A percentile compares a stretch with the other conserved stretches of the same genome.
Conservation (phyloP, 2,888 invertebrate genomes). For the Leucoma salicis region DNA sequence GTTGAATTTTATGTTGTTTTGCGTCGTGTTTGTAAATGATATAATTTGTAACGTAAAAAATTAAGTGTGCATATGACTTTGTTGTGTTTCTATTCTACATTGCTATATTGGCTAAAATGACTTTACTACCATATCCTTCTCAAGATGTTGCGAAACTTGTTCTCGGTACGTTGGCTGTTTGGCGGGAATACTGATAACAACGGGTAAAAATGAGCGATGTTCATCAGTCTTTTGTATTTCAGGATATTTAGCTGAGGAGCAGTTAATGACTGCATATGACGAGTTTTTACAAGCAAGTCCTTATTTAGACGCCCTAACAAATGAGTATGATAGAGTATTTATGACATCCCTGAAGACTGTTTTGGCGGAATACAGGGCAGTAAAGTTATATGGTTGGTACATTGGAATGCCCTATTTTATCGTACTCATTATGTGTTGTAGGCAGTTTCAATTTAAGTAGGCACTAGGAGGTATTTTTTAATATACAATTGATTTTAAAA, state of each 20-base stretch:
- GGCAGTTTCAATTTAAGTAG: no score
- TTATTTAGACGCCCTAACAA: constrained; percentile 67
- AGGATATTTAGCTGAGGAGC: constrained; percentile 77
- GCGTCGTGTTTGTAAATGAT: no score
- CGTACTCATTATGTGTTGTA: background rate
- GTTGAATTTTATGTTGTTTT: no score
- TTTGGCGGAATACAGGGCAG: constrained; percentile 74
- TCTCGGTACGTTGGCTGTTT: constrained; percentile 62
- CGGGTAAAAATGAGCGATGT: constrained; percentile 22
- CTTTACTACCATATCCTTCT: constrained; percentile 69
- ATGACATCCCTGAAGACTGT: constrained; percentile 75
- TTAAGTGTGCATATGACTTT: constrained; percentile 7
- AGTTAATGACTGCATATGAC: constrained; percentile 76
- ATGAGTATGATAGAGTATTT: constrained; percentile 75
- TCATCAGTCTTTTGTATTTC: constrained; percentile 31
- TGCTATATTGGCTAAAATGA: constrained; percentile 40
- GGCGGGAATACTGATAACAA: constrained; percentile 61
- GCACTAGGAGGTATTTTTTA: no score
- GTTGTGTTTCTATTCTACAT: constrained; percentile 9
- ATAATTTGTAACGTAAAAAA: no score
- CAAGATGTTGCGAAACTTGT: constrained; percentile 75
- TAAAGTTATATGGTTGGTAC: constrained; percentile 70
- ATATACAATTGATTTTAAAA: no score
- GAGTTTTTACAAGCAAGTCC: constrained; percentile 75
- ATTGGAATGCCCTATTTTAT: background rate